phyloP scores from a whole-genome alignment of 2,113 vertebrate genomes.

The Larimichthys polyactis region DNA sequence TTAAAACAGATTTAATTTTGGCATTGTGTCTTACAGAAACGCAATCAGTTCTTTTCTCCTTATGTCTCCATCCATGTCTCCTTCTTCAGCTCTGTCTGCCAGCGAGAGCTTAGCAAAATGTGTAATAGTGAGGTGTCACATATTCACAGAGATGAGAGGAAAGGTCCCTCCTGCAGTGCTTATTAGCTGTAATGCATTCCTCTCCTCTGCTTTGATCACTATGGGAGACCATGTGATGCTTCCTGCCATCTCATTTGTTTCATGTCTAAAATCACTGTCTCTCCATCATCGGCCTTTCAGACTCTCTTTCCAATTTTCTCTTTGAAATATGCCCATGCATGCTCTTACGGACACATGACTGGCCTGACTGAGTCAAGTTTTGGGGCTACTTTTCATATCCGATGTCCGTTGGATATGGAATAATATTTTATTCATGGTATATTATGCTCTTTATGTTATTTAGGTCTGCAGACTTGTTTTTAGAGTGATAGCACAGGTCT shows the following conservation, averaged over 20 bases:
- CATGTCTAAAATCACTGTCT: constrained; percentile 16
- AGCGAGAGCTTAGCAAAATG: constrained; percentile 22
- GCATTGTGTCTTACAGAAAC: not conserved
- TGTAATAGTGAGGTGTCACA: constrained; percentile 28
- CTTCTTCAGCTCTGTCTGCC: constrained; percentile 16
- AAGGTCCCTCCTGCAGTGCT: constrained; percentile 39
- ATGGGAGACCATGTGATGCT: constrained; percentile 27
- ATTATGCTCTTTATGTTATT: not conserved
- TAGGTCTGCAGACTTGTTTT: not conserved
- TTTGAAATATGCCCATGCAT: not conserved
- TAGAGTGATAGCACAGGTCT: not conserved
- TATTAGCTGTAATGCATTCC: constrained; percentile 51
- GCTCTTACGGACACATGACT: not conserved
- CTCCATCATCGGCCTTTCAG: constrained; percentile 22
- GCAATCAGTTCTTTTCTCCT: not conserved
- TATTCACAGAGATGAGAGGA: constrained; percentile 25
- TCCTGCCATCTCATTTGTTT: constrained; percentile 39
- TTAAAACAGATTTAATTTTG: not conserved
- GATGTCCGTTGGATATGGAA: not conserved
- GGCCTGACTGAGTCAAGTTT: not conserved
- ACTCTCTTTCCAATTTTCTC: not conserved
- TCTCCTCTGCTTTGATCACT: constrained; percentile 58
- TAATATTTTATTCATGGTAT: not conserved
- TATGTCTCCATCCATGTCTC: not conserved
- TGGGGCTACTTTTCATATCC: not conserved